These are phyloP conservation scores for Agelastica alni DNA, from an alignment of 2,888 invertebrate species.

Conservation along the genomic window DNA sequence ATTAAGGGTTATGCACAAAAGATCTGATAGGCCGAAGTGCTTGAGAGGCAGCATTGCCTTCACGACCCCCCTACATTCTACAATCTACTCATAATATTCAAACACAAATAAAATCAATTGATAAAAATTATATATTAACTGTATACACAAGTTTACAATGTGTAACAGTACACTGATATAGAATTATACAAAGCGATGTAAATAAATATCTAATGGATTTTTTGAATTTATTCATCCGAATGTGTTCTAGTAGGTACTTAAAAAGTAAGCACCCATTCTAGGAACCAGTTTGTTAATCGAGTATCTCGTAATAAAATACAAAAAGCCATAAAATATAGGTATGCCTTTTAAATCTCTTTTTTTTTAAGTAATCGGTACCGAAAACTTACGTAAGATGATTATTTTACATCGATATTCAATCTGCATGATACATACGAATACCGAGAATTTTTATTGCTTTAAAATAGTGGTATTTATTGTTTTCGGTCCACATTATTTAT, in stretches of 20 bases:
- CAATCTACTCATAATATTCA: no score
- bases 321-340: conserved; percentile 29
- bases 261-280: conserved; percentile 9
- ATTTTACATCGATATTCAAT: conserved; percentile 21
- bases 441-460: conserved; percentile 22
- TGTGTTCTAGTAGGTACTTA: conserved; percentile 18
- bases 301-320: conserved; percentile 44
- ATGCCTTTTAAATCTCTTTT: conserved; percentile 20
- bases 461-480: conserved; percentile 18
- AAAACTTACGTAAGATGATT: conserved; percentile 19
- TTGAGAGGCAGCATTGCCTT: no score
- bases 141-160: no score
- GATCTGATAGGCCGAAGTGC: no score
- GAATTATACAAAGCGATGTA: no score
- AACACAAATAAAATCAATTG: no score
- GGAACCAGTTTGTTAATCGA: conserved; percentile 49
- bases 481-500: conserved; percentile 9
- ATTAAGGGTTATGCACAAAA: no score
- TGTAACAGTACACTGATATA: no score
- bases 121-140: no score
- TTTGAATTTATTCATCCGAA: conserved; percentile 22
- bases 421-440: conserved; percentile 19
- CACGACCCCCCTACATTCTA: no score
- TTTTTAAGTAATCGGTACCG: conserved; percentile 20
- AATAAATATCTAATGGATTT: no score